A percentile compares a stretch with the other conserved stretches of the same genome.
Evolutionary conservation across 2,797 vertebrate genomes (phyloP).

Genomic region (Microctenopoma stevenorrisi): DNA sequence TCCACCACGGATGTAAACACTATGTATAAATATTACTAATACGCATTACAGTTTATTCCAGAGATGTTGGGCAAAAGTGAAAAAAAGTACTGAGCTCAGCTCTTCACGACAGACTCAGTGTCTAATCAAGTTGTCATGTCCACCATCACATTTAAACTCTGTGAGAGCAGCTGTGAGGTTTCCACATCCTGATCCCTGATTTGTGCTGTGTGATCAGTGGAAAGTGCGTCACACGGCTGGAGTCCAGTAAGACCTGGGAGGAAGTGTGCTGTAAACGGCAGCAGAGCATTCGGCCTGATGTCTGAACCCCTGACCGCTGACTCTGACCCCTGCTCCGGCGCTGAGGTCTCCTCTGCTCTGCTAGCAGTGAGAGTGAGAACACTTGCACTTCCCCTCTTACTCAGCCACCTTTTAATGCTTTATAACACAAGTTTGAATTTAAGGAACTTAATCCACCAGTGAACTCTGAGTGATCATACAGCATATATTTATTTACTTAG

Average conservation of each 20-base stretch:
- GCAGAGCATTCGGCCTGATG: constrained; percentile 40
- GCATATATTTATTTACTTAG: neutral
- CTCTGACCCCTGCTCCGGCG: constrained; percentile 43
- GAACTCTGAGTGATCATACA: constrained; percentile 11
- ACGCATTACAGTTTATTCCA: too few species aligned
- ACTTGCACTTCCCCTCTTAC: constrained; percentile 55
- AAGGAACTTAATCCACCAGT: constrained; percentile 23
- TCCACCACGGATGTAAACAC: neutral
- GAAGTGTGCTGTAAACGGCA: constrained; percentile 62
- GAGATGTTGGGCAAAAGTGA: too few species aligned
- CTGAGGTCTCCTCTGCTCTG: constrained; percentile 26
- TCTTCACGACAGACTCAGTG: constrained; percentile 32
- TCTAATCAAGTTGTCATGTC: constrained; percentile 54
- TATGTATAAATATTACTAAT: too few species aligned
- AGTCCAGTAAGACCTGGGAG: constrained; percentile 61
- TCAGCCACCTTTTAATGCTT: constrained; percentile 28
- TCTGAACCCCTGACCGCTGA: constrained; percentile 60
- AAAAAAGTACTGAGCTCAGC: constrained; percentile 14
- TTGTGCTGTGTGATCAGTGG: constrained; percentile 49
- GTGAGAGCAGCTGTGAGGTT: constrained; percentile 57
- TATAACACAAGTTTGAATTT: constrained; percentile 21
- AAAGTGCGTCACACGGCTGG: constrained; percentile 71
- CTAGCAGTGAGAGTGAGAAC: constrained; percentile 61
- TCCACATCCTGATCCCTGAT: constrained; percentile 69
- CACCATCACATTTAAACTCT: constrained; percentile 34